A percentile compares a stretch with the other conserved stretches of the same genome.
Conservation (phyloP, 2,113 vertebrate genomes). For the Oncorhynchus gorbuscha region DNA sequence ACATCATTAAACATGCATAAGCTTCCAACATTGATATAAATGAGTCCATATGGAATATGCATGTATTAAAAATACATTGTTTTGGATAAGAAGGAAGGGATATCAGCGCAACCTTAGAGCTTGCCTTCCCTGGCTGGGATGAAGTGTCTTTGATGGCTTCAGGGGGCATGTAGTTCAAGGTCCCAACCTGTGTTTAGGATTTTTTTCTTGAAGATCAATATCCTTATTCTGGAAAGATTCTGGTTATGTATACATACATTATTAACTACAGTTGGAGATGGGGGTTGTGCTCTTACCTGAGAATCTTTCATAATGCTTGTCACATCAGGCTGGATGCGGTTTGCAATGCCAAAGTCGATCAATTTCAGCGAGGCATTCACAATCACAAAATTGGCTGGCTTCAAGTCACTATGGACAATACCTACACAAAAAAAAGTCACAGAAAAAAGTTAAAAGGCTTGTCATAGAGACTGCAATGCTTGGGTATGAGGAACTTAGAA, state of each 20-base stretch:
- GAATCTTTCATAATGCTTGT: slow-evolving; percentile 97
- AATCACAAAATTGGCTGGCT: slow-evolving; percentile 96
- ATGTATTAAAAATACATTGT: not conserved
- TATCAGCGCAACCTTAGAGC: slow-evolving; percentile 86
- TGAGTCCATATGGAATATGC: not conserved
- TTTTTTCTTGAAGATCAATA: not conserved
- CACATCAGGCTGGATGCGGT: slow-evolving; percentile 94
- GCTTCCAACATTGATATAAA: not conserved
- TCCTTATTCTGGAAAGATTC: not conserved
- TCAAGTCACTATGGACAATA: slow-evolving; percentile 95
- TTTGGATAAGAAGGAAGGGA: not conserved
- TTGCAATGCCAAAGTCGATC: slow-evolving; percentile 97
- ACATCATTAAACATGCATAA: not conserved
- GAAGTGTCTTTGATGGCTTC: slow-evolving; percentile 96
- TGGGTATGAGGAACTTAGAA: too few relatives aligned
- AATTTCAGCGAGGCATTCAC: slow-evolving; percentile 94
- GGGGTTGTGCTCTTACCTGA: slow-evolving; percentile 72
- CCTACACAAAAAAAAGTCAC: slow-evolving; percentile 65
- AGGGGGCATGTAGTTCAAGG: slow-evolving; percentile 96
- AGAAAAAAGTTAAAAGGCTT: not conserved
- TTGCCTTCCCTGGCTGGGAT: slow-evolving; percentile 81
- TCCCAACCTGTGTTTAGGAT: slow-evolving; percentile 81
- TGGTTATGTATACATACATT: not conserved
- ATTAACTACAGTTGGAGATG: too few relatives aligned
- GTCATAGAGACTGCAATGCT: too few relatives aligned